These are phyloP conservation scores for Lepus townsendii DNA, from an alignment of 2,797 vertebrate species.

Conservation along the genomic window DNA sequence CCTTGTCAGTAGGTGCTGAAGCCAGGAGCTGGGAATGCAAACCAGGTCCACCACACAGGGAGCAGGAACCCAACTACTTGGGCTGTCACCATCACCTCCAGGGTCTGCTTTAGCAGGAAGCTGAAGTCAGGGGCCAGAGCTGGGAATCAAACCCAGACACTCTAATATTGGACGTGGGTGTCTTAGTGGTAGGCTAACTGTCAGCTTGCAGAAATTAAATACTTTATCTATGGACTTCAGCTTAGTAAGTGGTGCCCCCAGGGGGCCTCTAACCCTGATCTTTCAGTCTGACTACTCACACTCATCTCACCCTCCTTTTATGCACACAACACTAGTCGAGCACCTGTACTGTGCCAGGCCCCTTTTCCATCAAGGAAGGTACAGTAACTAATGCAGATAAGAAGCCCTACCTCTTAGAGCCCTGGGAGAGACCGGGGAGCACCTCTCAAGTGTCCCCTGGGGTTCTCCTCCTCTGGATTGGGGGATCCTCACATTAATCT, in stretches of 20 bases:
- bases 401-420: not conserved
- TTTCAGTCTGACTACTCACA: not conserved
- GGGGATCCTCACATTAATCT: not conserved
- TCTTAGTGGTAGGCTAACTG: too few relatives aligned
- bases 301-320: not conserved
- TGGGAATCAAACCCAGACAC: too few relatives aligned
- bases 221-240: not conserved
- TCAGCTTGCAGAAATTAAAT: not conserved
- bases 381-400: not conserved
- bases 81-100: too few relatives aligned
- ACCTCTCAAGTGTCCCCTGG: not conserved
- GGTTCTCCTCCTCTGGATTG: not conserved
- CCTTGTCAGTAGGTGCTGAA: too few relatives aligned
- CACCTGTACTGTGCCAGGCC: not conserved
- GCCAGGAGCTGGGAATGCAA: too few relatives aligned
- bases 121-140: too few relatives aligned
- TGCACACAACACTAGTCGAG: not conserved
- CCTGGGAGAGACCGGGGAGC: not conserved
- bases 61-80: too few relatives aligned
- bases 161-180: too few relatives aligned
- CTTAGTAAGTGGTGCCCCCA: not conserved
- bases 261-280: not conserved
- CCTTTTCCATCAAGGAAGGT: not conserved
- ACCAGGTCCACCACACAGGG: too few relatives aligned
- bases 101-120: too few relatives aligned